phyloP scores from a whole-genome alignment of 2,797 vertebrate genomes.

The Spheniscus humboldti region DNA sequence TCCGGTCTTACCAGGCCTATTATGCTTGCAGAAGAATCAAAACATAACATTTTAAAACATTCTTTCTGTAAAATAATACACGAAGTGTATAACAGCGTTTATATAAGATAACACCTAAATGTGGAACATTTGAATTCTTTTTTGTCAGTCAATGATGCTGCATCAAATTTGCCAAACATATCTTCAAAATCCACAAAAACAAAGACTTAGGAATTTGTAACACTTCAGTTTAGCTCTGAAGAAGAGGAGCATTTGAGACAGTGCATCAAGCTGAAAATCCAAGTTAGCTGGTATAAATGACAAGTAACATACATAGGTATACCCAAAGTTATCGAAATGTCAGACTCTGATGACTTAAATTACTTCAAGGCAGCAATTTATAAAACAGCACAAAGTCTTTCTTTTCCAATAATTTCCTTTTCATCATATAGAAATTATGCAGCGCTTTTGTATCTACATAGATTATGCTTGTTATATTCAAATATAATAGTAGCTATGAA shows the following conservation, averaged over 20 bases:
- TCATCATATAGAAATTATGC: background rate
- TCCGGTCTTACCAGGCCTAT: background rate
- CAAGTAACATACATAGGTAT: background rate
- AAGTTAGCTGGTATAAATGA: background rate
- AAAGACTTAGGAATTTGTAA: background rate
- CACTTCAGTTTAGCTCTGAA: background rate
- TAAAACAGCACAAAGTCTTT: background rate
- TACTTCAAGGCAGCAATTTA: background rate
- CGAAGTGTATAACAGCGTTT: background rate
- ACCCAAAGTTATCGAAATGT: background rate
- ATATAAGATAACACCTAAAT: background rate
- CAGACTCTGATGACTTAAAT: background rate
- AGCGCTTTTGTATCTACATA: background rate
- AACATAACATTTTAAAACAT: background rate
- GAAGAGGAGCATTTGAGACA: background rate
- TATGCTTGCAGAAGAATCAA: background rate
- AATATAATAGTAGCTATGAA: background rate
- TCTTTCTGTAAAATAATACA: background rate
- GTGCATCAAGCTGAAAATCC: background rate
- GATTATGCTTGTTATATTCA: background rate
- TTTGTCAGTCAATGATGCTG: background rate
- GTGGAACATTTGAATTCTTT: background rate
- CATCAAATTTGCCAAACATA: background rate
- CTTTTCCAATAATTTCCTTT: background rate
- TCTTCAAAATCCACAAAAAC: background rate